Evolutionary conservation across 2,888 invertebrate species (phyloP).

Genomic region (Athalia rosae): DNA sequence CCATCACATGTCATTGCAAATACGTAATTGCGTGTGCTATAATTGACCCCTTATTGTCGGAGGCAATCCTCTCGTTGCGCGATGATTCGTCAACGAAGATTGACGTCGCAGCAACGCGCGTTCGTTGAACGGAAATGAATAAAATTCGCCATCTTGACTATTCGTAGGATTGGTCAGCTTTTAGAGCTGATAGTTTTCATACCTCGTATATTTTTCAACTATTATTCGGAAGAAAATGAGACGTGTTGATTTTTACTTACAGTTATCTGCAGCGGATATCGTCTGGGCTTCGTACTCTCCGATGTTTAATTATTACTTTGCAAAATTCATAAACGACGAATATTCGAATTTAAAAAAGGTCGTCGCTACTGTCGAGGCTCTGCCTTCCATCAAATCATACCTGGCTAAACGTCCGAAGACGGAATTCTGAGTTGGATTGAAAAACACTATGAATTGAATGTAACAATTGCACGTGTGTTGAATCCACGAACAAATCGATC

Average conservation of each 20-base stretch:
- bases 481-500: too few relatives aligned
- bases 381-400: slow-evolving; percentile 43
- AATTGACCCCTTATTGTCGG: too few relatives aligned
- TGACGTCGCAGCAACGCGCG: too few relatives aligned
- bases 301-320: slow-evolving; percentile 64
- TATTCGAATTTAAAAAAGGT: slow-evolving; percentile 43
- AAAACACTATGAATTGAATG: not conserved
- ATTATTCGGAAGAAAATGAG: too few relatives aligned
- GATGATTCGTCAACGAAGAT: too few relatives aligned
- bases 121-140: too few relatives aligned
- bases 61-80: too few relatives aligned
- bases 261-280: slow-evolving; percentile 74
- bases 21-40: too few relatives aligned
- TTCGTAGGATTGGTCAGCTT: too few relatives aligned
- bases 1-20: not conserved
- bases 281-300: slow-evolving; percentile 66
- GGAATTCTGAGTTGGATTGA: slow-evolving; percentile 48
- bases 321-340: slow-evolving; percentile 9
- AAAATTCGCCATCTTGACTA: too few relatives aligned
- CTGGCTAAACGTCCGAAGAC: slow-evolving; percentile 61
- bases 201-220: not conserved
- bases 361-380: slow-evolving; percentile 33
- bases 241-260: slow-evolving; percentile 47
- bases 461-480: not conserved
- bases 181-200: too few relatives aligned